Evolutionary conservation across 2,888 invertebrate species (phyloP), one percentile per base, ranked within the genome.

Genomic region (Eurytoma adleriae): DNA sequence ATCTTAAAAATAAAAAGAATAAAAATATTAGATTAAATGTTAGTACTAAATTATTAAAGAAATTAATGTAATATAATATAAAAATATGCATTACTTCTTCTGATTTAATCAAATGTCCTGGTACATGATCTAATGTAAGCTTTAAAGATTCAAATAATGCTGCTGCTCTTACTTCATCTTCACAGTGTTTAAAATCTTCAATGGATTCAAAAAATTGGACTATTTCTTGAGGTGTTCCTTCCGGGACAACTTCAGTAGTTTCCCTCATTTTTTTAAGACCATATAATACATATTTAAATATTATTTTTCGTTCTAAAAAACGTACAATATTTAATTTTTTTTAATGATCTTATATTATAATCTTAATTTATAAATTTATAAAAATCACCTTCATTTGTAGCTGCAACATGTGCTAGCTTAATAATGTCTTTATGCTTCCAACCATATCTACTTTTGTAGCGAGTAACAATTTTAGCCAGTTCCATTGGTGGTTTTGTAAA

Each of bases 341-440:
- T 14, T 0, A 62, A 56, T 24, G 40, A 40, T 40, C 30, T 30
- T 40, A 70, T 70, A 16, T 40, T 30, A 18, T 73, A n/a, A 10
- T 0, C 3, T 69, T 69, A 3, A 24, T 30, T 16, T 69, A 18
- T 48, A 30, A 62, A 56, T 56, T 16, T 54, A 10, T 52, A 67
- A 68, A 50, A 67, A 56, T 64, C 84, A 87, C 87, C 85, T 79
- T 81, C 64, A 40, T 78, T 73, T n/a, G 62, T 68, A 48, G 86
- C 3, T 52, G 72, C 24, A 66, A 93, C 86, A 88, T 95, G 95
- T 48, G 92, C 93, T 85, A 94, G 92, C 84, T 93, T 93, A 0
- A 95, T 90, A n/a, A 96, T 91, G 84, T 95, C 95, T 85, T 94
- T 94, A 88, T 96, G 96, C 0, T 93, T 93, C 92, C 95, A 95